Percentiles rank a stretch among this genome's conserved stretches.
Evolutionary conservation across 2,888 invertebrate genomes (phyloP).

Genomic region (Coleophora flavipennella): DNA sequence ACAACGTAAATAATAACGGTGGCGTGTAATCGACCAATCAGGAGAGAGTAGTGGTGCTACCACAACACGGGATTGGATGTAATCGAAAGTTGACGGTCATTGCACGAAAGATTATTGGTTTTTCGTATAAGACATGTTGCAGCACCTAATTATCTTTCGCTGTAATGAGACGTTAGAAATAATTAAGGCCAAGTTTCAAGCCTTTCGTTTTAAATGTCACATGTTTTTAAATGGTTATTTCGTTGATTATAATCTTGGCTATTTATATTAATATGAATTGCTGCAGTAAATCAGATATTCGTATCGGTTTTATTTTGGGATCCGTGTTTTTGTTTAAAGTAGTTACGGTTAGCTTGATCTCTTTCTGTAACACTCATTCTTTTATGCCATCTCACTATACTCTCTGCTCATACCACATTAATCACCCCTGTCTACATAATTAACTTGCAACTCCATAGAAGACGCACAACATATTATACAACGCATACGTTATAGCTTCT

Average conservation of each 20-base stretch:
- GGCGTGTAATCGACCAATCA: conserved; percentile 18
- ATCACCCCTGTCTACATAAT: neutral
- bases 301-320: neutral
- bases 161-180: conserved; percentile 27
- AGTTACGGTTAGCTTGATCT: neutral
- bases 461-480: conserved; percentile 2
- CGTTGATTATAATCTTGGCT: neutral
- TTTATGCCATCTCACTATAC: neutral
- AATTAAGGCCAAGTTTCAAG: conserved; percentile 12
- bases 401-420: conserved; percentile 1
- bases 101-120: conserved; percentile 27
- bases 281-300: neutral
- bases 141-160: conserved; percentile 11
- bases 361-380: too few species aligned
- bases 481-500: conserved; percentile 2
- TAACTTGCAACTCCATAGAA: conserved; percentile 1
- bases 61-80: conserved; percentile 30
- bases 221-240: neutral
- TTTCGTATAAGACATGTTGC: conserved; percentile 21
- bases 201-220: neutral
- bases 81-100: conserved; percentile 39
- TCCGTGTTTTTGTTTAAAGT: too few species aligned
- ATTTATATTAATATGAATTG: neutral
- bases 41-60: conserved; percentile 31
- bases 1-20: conserved; percentile 16